Percentiles rank a stretch among this genome's conserved stretches.
phyloP scores from a whole-genome alignment of 2,113 vertebrate species.

The Pedionomus torquatus region DNA sequence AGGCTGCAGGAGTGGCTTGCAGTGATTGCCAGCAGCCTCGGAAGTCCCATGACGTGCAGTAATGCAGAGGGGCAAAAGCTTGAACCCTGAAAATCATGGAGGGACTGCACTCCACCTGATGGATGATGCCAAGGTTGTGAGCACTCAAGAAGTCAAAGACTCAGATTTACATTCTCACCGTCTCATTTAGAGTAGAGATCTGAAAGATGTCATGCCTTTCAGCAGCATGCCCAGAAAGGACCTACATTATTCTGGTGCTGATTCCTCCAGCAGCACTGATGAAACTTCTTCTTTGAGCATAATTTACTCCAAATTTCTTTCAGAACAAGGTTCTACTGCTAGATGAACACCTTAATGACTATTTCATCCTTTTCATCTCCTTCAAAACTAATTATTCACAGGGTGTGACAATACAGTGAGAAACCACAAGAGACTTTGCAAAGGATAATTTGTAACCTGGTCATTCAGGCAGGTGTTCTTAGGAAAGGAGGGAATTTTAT shows the following conservation, averaged over 20 bases:
- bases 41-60: not conserved
- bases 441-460: constrained; percentile 15
- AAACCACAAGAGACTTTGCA: not conserved
- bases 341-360: not conserved
- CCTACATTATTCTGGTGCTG: not conserved
- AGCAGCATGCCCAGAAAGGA: not conserved
- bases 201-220: not conserved
- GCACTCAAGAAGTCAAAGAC: not conserved
- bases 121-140: not conserved
- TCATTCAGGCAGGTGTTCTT: not conserved
- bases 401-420: not conserved
- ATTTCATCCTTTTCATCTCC: not conserved
- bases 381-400: constrained; percentile 27
- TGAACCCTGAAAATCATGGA: not conserved
- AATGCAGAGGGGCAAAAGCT: not conserved
- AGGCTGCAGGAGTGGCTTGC: not conserved
- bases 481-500: not conserved
- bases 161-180: not conserved
- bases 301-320: not conserved
- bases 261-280: not conserved
- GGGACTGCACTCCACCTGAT: not conserved
- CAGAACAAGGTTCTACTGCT: not conserved
- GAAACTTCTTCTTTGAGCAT: not conserved
- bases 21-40: not conserved
- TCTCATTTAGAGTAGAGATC: not conserved